Evolutionary conservation across 2,113 vertebrate species (phyloP).

Genomic region (Microcebus ravelobensis): DNA sequence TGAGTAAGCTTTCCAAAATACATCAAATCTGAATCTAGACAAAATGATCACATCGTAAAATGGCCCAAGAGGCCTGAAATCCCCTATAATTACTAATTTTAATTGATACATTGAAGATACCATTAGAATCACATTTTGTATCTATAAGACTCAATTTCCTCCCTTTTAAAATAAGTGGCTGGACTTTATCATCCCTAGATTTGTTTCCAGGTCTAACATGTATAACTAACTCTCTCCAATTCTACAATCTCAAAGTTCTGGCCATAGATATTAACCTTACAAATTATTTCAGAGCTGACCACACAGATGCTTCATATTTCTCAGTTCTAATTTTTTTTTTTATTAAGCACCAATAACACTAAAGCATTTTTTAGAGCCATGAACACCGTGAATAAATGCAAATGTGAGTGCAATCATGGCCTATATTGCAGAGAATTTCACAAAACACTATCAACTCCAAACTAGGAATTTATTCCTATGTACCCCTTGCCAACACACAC

Average conservation of each 20-base stretch:
- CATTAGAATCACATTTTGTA: neutral
- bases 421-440: neutral
- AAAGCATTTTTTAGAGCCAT: neutral
- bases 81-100: neutral
- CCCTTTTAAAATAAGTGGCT: neutral
- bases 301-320: neutral
- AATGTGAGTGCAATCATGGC: neutral
- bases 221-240: neutral
- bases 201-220: neutral
- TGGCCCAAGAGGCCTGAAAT: neutral
- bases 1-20: constrained; percentile 12
- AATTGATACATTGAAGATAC: neutral
- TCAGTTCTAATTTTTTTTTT: neutral
- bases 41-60: constrained; percentile 3
- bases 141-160: neutral
- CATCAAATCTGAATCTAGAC: neutral
- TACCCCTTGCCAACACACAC: neutral
- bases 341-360: neutral
- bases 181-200: neutral
- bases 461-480: neutral
- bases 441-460: neutral
- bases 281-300: neutral
- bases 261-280: neutral
- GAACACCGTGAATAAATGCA: neutral
- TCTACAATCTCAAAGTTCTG: neutral